Evolutionary conservation across 2,888 invertebrate genomes (phyloP).

Genomic region (Lithophane socia): DNA sequence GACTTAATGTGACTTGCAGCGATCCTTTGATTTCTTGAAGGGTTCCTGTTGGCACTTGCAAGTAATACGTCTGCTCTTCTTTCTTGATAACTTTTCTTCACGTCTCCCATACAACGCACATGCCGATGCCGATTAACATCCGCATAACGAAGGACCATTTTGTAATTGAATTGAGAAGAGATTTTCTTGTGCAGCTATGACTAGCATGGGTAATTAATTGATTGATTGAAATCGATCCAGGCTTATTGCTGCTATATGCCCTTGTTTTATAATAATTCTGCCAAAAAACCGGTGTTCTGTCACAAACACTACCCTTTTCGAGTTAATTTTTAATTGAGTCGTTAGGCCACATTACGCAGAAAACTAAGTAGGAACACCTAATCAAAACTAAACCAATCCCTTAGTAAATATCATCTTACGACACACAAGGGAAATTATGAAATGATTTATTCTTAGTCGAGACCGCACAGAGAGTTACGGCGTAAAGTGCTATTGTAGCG

Average conservation of each 20-base stretch:
- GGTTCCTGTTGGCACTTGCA: too few species aligned
- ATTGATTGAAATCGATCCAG: not conserved
- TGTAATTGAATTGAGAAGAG: too few species aligned
- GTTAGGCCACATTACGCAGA: slow-evolving; percentile 16
- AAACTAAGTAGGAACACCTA: slow-evolving; percentile 36
- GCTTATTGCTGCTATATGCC: not conserved
- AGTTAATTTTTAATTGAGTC: not conserved
- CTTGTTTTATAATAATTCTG: not conserved
- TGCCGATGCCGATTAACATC: too few species aligned
- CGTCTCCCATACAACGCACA: too few species aligned
- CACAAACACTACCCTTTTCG: not conserved
- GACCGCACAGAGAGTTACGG: slow-evolving; percentile 57
- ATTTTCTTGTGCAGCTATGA: too few species aligned
- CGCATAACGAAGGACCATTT: too few species aligned
- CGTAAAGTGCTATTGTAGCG: slow-evolving; percentile 59
- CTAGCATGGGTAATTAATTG: not conserved
- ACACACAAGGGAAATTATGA: slow-evolving; percentile 61
- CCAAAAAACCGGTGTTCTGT: not conserved
- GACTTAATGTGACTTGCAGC: too few species aligned
- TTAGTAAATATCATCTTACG: slow-evolving; percentile 46
- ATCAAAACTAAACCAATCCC: slow-evolving; percentile 47
- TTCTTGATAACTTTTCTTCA: too few species aligned
- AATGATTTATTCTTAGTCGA: slow-evolving; percentile 59
- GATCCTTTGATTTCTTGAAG: too few species aligned
- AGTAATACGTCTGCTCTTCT: too few species aligned